Evolutionary conservation across 2,888 invertebrate genomes (phyloP), one percentile per base, ranked within the genome.

Genomic region (Beris morrisii): DNA sequence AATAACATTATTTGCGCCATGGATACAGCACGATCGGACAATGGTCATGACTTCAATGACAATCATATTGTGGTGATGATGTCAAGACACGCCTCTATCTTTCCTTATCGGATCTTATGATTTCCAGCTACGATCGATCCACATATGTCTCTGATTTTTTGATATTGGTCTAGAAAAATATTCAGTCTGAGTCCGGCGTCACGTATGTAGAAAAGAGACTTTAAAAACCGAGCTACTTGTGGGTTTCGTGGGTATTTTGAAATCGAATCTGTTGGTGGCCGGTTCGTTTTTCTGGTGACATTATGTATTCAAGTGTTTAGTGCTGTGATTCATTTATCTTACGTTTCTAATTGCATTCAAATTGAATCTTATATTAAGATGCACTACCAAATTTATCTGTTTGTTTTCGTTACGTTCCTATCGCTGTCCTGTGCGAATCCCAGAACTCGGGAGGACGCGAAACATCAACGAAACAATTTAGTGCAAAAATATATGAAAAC

Each of bases 401-500:
- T 48, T 4, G 15, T 48, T 15, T 48, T 48, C 31, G 46, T 32
- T 11, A 38, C 7, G 5, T 38, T 5, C 9, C 38, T 38, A 7
- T 38, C 9, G 38, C 9, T 38, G n/a, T 30, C 59, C 5, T 53
- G 12, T 4, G 6, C 4, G 22, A 6, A n/a, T 38, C 70, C 69
- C 54, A 53, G 72, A 61, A 72, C 77, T 0, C 38, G 79, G 32
- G 78, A 78, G 65, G 80, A 80, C 65, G 80, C 80, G 6, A 74
- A 77, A 9, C 74, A 73, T 57, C 78, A 77, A 61, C 75, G 85
- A 55, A 87, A 87, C 0, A 82, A 83, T 32, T 83, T 89, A 68
- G 83, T 91, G 13, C 88, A 86, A 74, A 88, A 86, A 72, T 84
- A 92, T 72, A 81, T 90, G 70, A 90, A 89, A 73, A 85, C 87